Conservation (phyloP, 1,140 invertebrate species). For the Drosophila arawakana region DNA sequence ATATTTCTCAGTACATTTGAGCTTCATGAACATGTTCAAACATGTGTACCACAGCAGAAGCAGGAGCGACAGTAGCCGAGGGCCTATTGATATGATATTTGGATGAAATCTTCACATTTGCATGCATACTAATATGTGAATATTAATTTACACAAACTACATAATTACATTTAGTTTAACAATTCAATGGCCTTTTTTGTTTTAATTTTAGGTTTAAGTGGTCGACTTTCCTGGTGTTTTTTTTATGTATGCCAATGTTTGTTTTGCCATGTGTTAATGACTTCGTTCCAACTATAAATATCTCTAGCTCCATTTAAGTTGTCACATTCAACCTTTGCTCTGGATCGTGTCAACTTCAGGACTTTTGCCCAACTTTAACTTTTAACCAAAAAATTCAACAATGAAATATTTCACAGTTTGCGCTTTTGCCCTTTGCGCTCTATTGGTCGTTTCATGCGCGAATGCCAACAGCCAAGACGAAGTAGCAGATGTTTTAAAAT, state of each 20-base stretch:
- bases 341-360: conserved; percentile 70
- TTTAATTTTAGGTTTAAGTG: conserved; percentile 37
- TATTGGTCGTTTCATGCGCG: conserved; percentile 43
- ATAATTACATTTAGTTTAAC: conserved; percentile 52
- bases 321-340: conserved; percentile 61
- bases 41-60: conserved; percentile 18
- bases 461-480: conserved; percentile 49
- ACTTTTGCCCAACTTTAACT: conserved; percentile 25
- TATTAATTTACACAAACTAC: not conserved
- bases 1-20: conserved; percentile 67
- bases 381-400: conserved; percentile 20
- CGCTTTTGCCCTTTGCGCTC: conserved; percentile 57
- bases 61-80: conserved; percentile 20
- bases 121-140: conserved; percentile 2
- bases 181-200: conserved; percentile 61
- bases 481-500: conserved; percentile 81
- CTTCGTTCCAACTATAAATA: conserved; percentile 61
- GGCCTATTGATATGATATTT: conserved; percentile 73
- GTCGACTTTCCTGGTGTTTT: not conserved
- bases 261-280: conserved; percentile 12
- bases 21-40: conserved; percentile 37
- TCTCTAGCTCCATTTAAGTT: conserved; percentile 53
- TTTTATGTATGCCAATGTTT: not conserved
- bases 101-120: conserved; percentile 33
- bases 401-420: conserved; percentile 61